phyloP scores from a whole-genome alignment of 2,797 vertebrate genomes.

The Tapera naevia region DNA sequence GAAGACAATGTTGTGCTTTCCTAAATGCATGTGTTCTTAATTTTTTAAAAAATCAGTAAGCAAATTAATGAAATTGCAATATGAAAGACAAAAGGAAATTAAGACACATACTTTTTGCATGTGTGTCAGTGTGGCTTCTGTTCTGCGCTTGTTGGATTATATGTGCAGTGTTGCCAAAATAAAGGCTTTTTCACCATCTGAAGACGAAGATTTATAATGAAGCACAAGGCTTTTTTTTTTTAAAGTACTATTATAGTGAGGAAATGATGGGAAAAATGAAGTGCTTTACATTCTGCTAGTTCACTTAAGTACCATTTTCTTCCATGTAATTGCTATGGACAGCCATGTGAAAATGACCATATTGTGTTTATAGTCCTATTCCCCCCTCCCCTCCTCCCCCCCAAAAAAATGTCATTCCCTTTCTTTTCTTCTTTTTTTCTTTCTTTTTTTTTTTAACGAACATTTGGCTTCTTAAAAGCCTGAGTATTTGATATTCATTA shows the following conservation, averaged over 20 bases:
- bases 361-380: background rate
- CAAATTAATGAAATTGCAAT: background rate
- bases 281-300: background rate
- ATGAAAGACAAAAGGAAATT: background rate
- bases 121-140: background rate
- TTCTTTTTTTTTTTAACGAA: background rate
- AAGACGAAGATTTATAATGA: background rate
- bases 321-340: background rate
- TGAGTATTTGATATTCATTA: background rate
- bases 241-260: background rate
- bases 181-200: background rate
- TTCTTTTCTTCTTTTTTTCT: background rate
- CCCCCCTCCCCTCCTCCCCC: no score
- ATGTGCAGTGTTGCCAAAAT: background rate
- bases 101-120: background rate
- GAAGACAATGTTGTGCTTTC: background rate
- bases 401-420: background rate
- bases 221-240: background rate
- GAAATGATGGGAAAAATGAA: background rate
- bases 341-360: background rate
- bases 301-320: background rate
- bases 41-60: background rate
- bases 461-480: background rate
- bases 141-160: background rate
- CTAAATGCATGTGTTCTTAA: background rate